Base-by-base conservation (phyloP, 2,888 invertebrate genomes). In the Drosophila helvetica region DNA sequence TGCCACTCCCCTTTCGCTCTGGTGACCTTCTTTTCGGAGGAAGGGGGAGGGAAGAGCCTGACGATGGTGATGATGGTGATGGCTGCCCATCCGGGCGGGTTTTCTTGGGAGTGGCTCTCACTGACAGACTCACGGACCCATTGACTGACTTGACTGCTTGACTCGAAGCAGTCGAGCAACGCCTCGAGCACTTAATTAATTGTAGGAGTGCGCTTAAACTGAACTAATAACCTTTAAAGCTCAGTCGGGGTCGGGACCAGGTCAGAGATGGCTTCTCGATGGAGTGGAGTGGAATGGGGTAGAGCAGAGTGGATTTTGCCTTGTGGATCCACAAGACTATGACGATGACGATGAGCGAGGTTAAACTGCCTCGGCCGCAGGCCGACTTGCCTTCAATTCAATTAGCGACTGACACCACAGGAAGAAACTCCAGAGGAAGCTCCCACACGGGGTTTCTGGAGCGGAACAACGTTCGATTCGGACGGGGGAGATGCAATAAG, bases 111-210 rank as follows among this genome's bases (percentile, higher is more conserved):
- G 77, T 75, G 83, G 64, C 69, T 52, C 38, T 50, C 55, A 30
- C 70, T 51, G 51, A 58, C 67, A 48, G 42, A 68, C 60, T 51
- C 54, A 56, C 50, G 33, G 70, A 69, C 63, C 45, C 22, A 17
- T 22, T 54, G 68, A 54, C 69, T 56, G 66, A 48, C 55, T 53
- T 63, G 77, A 56, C 68, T 72, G 74, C 60, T 52, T 70, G 67
- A 58, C 70, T 71, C 69, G 71, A 43, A 55, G 59, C 43, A 76
- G 54, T 27, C 38, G 33, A 19, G 63, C 63, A 66, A 59, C 80
- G 73, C 80, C 86, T 80, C 78, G 75, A 83, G 84, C 80, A 86
- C 87, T 88, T 85, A 85, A 85, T 85, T 85, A 84, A 86, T 88
- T 86, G 87, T 88, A 74, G 76, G 78, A 87, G 79, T 79, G 84